Base-by-base conservation (phyloP, 1,140 invertebrate species). In the Nasonia vitripennis region DNA sequence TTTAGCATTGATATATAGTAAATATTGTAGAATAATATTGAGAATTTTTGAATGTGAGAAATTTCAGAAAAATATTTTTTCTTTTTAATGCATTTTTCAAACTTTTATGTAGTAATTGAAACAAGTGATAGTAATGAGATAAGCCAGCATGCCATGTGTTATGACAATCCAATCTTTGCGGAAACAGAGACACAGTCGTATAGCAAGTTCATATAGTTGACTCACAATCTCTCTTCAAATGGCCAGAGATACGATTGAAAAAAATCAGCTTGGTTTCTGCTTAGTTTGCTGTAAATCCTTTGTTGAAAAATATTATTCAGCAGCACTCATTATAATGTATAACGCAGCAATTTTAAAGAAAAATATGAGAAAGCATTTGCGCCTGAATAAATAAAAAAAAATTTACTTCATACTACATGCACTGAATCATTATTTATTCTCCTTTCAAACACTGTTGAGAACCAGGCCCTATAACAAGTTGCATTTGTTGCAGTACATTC, bases 401-500 rank as follows among this genome's bases (percentile, higher is more conserved):
- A 20, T 7, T 62, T 7, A 20, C 4, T 17, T 62, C n/a, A 62
- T 31, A 37, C 20, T 37, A 7, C 27, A 11, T 55, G 67, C 51
- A 37, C 12, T 84, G 17, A 62, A 78, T 86, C 51, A 70, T 1
- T 55, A 37, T 70, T 83, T 55, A 67, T 23, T 82, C 31, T 81
- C 34, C 74, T 37, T 77, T 1, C 34, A 41, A 80, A 77, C 81
- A 51, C 48, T 12, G 79, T 27, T 27, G 71, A n/a, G 45, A 27
- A 20, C 73, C 17, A 23, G 11, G n/a, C 62, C 23, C 34, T 41
- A 11, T 79, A 74, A 85, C 80, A 73, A 67, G 27, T 70, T 34
- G 12, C 20, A 68, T 81, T 62, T 89, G 88, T 92, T 94, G 85
- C 87, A 95, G 94, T 93, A 89, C 86, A 79, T n/a, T 2, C 51